These are phyloP conservation scores for Pinna nobilis DNA, from an alignment of 1,140 invertebrate species.

Conservation along the genomic window DNA sequence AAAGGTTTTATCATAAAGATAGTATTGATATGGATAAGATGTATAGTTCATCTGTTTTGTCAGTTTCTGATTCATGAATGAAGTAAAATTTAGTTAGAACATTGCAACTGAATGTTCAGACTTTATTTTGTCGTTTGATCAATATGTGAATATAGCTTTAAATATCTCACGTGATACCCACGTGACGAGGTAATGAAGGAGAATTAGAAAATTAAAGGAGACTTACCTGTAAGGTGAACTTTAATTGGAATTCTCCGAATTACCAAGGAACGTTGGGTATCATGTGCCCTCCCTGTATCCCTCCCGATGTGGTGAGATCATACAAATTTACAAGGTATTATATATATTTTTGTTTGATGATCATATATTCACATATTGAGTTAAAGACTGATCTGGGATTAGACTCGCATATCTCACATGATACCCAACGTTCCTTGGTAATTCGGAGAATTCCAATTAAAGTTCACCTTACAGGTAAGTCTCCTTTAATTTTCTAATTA, in stretches of 20 bases:
- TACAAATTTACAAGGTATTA: no score
- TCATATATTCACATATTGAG: no score
- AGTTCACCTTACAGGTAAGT: no score
- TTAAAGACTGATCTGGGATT: no score
- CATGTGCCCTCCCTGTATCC: background rate
- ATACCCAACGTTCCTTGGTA: no score
- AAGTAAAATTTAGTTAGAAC: background rate
- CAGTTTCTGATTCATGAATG: background rate
- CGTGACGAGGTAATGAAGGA: constrained; percentile 1
- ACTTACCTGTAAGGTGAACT: constrained; percentile 6
- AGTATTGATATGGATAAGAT: background rate
- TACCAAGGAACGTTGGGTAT: background rate
- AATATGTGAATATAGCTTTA: background rate
- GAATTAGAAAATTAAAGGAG: constrained; percentile 19
- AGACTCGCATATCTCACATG: no score
- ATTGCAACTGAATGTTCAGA: background rate
- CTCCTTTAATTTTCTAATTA: no score
- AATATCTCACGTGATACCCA: constrained; percentile 1
- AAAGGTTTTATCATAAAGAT: constrained; percentile 14
- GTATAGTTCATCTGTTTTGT: background rate
- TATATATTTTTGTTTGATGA: no score
- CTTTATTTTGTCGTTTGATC: background rate
- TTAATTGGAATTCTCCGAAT: constrained; percentile 14
- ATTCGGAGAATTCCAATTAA: no score
- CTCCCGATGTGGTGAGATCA: background rate